Percentiles rank a stretch among this genome's conserved stretches.
phyloP scores from a whole-genome alignment of 1,140 invertebrate species.

The Homarus americanus region DNA sequence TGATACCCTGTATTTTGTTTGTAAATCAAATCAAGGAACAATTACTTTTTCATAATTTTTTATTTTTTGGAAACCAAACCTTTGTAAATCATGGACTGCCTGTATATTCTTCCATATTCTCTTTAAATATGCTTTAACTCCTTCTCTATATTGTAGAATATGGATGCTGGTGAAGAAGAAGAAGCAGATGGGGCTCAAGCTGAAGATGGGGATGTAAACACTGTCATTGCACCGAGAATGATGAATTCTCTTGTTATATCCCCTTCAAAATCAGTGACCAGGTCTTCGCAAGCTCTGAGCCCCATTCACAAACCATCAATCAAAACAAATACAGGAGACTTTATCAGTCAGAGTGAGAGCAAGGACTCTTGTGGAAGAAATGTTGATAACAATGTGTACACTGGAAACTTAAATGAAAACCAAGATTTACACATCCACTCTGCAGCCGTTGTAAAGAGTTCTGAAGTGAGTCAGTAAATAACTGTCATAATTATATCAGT shows the following conservation, averaged over 20 bases:
- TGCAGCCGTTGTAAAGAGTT: constrained; percentile 43
- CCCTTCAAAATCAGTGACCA: constrained; percentile 27
- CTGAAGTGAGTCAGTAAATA: constrained; percentile 5
- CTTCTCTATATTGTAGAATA: not conserved
- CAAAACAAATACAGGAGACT: not conserved
- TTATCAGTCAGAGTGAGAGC: not conserved
- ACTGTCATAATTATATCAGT: not conserved
- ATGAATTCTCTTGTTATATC: constrained; percentile 42
- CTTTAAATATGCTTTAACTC: too few relatives aligned
- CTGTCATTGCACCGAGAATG: constrained; percentile 9
- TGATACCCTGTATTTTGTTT: too few relatives aligned
- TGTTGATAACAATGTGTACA: not conserved
- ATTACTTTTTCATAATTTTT: too few relatives aligned
- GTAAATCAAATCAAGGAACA: too few relatives aligned
- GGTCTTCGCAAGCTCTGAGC: constrained; percentile 24
- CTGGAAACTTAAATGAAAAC: constrained; percentile 5
- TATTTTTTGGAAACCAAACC: too few relatives aligned
- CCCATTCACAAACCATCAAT: constrained; percentile 33
- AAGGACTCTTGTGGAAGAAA: not conserved
- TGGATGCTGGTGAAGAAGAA: not conserved
- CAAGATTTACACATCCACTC: constrained; percentile 48
- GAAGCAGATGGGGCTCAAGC: not conserved
- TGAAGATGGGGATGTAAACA: not conserved
- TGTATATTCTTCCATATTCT: too few relatives aligned
- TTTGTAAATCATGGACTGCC: too few relatives aligned